Evolutionary conservation across 2,797 vertebrate genomes (phyloP), one percentile per base, ranked within the genome.

Genomic region (Falco peregrinus): DNA sequence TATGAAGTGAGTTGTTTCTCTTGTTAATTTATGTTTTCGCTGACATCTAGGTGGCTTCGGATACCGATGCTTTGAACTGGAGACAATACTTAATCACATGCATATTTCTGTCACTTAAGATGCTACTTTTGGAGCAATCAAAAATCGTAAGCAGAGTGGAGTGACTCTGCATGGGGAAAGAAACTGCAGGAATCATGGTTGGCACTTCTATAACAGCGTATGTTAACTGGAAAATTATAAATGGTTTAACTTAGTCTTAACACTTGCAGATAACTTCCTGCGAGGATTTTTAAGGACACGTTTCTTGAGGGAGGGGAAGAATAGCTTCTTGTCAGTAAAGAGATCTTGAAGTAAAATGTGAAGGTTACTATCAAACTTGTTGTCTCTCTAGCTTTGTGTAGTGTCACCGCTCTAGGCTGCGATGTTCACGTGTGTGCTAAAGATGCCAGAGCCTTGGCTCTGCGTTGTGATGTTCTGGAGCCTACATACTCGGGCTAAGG

Each of bases 391-490:
- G 61, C 1, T n/a, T 11, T 41, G 50, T 9, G 53, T 3, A 3
- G 31, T 8, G 76, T 51, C 57, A 5, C 50, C 2, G 0, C n/a
- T 47, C 11, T 2, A 7, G 56, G 6, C 11, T 2, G 2, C 8
- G 1, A 2, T 1, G 31, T 18, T 57, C 24, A 3, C 1, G 4
- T 11, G 13, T 1, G 0, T 12, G 53, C 25, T 47, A 3, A 3
- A 20, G 51, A 1, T 25, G 54, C 31, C 54, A 7, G 61, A 57
- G 68, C 63, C 50, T 26, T 3, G 67, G 35, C 45, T n/a, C 59
- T 8, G 28, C 9, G 9, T 12, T 16, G 26, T 10, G 57, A 5
- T 1, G 6, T 8, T 43, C 63, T 25, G 45, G 10, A 1, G 5
- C 22, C 4, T 5, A 10, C 35, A 20, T 28, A 1, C 50, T 33